Evolutionary conservation across 2,888 invertebrate species (phyloP), one percentile per base, ranked within the genome.

Genomic region (Gymnocheta viridis): DNA sequence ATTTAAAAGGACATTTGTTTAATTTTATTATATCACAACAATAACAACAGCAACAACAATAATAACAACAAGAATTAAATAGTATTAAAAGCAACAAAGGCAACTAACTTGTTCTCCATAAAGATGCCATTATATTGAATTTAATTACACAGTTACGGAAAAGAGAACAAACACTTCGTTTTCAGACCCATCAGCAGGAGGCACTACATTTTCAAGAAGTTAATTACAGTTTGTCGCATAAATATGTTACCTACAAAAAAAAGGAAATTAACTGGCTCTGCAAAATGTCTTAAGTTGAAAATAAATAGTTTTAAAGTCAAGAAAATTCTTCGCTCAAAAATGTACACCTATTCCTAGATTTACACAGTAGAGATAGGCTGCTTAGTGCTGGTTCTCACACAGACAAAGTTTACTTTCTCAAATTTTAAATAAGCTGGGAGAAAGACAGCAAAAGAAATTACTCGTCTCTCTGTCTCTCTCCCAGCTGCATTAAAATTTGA

Each of bases 121-220:
- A 64, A 81, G 73, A 84, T 73, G 81, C 56, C 80, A 84, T 84
- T 84, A 84, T 72, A 44, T 81, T 77, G 47, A 81, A 84, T 84
- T 84, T 84, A 81, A 84, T 84, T 84, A 81, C 62, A 81, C 60
- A 73, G 67, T 73, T 60, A 64, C 41, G 49, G 62, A 69, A n/a
- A 0, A 32, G 3, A n/a, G n/a, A n/a, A n/a, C n/a, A n/a, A 67
- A n/a, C 19, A 69, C 19, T 74, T 70, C 41, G 32, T 47, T 70
- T 72, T 38, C 41, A n/a, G 2, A 38, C 5, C 24, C 32, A 62
- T 41, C 29, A 67, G 24, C 17, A 35, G n/a, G 38, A 38, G 1
- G n/a, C 12, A 12, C 70, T 56, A 62, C 49, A 54, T 12, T 54
- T 51, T 29, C 3, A 22, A 19, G 10, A 5, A 19, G n/a, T 3